phyloP scores from a whole-genome alignment of 2,888 invertebrate species.

The Polyommatus iphigenia region DNA sequence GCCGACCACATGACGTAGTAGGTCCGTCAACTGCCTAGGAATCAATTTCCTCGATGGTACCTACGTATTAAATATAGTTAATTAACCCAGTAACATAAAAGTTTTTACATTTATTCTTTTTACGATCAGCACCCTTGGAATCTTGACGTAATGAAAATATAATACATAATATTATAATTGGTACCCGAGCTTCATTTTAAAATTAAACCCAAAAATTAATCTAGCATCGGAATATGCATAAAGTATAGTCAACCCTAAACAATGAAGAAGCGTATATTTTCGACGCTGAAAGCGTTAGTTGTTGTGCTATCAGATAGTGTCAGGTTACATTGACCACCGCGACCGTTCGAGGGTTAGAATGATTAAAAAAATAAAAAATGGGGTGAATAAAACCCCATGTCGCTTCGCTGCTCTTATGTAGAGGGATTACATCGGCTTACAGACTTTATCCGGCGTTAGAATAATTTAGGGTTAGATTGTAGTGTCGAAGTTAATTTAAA shows the following conservation, averaged over 20 bases:
- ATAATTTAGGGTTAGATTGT: slow-evolving; percentile 17
- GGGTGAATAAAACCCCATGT: slow-evolving; percentile 45
- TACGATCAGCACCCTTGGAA: too few species aligned
- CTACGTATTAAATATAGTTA: too few species aligned
- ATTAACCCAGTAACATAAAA: too few species aligned
- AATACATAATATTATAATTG: too few species aligned
- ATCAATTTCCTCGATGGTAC: too few species aligned
- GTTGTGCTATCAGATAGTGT: slow-evolving; percentile 48
- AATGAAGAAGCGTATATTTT: slow-evolving; percentile 38
- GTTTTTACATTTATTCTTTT: too few species aligned
- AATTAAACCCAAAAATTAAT: too few species aligned
- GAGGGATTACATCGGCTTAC: slow-evolving; percentile 16
- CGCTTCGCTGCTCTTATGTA: slow-evolving; percentile 32
- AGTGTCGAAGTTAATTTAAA: not conserved
- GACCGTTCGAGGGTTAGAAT: slow-evolving; percentile 52
- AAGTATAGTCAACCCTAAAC: not conserved
- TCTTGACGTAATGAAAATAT: too few species aligned
- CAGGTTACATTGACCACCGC: slow-evolving; percentile 65
- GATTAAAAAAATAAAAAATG: slow-evolving; percentile 47
- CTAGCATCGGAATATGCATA: not conserved
- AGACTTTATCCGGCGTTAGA: slow-evolving; percentile 18
- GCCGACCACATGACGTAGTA: too few species aligned
- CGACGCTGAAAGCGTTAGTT: slow-evolving; percentile 40
- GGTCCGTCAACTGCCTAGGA: too few species aligned
- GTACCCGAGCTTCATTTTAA: too few species aligned